Percentiles rank a stretch among this genome's conserved stretches.
These are phyloP conservation scores for Graptemys geographica DNA, from an alignment of 2,797 vertebrate genomes.

Conservation along the genomic window DNA sequence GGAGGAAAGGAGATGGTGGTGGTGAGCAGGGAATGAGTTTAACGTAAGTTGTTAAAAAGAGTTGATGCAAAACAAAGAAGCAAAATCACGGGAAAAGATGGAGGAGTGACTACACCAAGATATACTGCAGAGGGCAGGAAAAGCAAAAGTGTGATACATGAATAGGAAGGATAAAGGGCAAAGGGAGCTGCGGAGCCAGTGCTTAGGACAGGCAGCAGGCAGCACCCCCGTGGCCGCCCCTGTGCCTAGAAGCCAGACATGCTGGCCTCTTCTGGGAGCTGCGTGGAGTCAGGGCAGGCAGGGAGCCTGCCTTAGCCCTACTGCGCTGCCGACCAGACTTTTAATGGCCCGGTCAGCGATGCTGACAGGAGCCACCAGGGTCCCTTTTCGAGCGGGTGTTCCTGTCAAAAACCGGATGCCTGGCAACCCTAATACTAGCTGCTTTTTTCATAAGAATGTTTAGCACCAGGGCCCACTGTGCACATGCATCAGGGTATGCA, in stretches of 20 bases:
- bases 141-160: not conserved
- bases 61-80: not conserved
- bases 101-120: not conserved
- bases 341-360: no score
- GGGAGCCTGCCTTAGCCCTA: no score
- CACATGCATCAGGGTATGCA: not conserved
- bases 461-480: not conserved
- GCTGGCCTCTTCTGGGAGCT: no score
- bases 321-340: no score
- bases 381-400: no score
- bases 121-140: not conserved
- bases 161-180: not conserved
- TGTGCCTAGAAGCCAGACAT: no score
- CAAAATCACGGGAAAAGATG: not conserved
- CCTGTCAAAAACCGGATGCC: no score
- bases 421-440: not conserved
- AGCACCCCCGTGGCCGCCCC: no score
- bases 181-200: no score
- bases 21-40: not conserved
- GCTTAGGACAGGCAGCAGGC: no score
- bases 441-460: not conserved
- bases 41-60: not conserved
- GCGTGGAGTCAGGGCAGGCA: no score
- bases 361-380: no score
- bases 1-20: not conserved